Evolutionary conservation across 2,888 invertebrate species (phyloP).

Genomic region (Eulithis testata): DNA sequence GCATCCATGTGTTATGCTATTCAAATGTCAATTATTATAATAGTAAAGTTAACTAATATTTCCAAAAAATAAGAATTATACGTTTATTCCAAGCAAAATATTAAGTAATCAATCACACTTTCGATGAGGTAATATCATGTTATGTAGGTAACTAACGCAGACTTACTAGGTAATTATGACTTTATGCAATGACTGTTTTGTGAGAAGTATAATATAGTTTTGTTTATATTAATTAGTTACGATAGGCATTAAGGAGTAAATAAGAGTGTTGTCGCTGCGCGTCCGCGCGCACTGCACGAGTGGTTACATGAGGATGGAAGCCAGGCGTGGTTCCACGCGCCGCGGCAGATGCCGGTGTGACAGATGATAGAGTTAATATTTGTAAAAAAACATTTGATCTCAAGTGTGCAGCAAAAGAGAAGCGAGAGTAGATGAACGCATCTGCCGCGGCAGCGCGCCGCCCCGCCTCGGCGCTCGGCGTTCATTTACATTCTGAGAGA

Average conservation of each 20-base stretch:
- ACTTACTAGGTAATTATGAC: conserved; percentile 45
- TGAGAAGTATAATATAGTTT: conserved; percentile 83
- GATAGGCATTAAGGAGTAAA: conserved; percentile 33
- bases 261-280: conserved; percentile 41
- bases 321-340: conserved; percentile 50
- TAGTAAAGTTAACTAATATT: conserved; percentile 46
- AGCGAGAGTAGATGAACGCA: conserved; percentile 73
- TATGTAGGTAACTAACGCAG: conserved; percentile 31
- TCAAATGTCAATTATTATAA: conserved; percentile 69
- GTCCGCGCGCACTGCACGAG: conserved; percentile 36
- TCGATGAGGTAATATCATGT: conserved; percentile 34
- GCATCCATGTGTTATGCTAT: conserved; percentile 57
- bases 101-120: conserved; percentile 31
- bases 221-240: conserved; percentile 56
- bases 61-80: conserved; percentile 30
- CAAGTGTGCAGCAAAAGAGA: conserved; percentile 83
- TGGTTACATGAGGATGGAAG: conserved; percentile 51
- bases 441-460: conserved; percentile 64
- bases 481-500: conserved; percentile 67
- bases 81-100: conserved; percentile 36
- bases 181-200: conserved; percentile 40
- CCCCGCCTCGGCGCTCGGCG: conserved; percentile 50
- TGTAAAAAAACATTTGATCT: conserved; percentile 84
- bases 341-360: conserved; percentile 73
- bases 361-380: conserved; percentile 78